Conservation (phyloP, 2,888 invertebrate species). For the Cephus sareptanus region DNA sequence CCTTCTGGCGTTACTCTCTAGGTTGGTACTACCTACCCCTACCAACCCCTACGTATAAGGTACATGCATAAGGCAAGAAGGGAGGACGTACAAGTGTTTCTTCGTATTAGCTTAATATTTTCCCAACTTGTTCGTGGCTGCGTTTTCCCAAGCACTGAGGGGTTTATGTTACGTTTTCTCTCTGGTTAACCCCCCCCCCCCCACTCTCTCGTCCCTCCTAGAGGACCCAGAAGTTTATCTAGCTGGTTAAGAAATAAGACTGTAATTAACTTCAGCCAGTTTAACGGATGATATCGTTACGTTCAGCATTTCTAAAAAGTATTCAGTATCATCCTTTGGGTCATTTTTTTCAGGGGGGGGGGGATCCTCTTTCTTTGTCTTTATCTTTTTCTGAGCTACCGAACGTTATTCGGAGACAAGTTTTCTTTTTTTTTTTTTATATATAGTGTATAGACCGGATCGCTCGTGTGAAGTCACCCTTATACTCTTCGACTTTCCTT, state of each 20-base stretch:
- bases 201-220: background rate
- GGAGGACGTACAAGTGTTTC: constrained; percentile 44
- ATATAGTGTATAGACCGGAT: constrained; percentile 8
- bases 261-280: background rate
- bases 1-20: constrained; percentile 39
- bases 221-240: background rate
- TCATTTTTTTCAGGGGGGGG: background rate
- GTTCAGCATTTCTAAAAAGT: background rate
- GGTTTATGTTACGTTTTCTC: background rate
- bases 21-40: constrained; percentile 7
- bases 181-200: background rate
- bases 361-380: background rate
- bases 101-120: constrained; percentile 39
- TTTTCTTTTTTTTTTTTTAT: constrained; percentile 19
- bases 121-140: constrained; percentile 16
- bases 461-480: constrained; percentile 13
- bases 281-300: background rate
- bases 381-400: background rate
- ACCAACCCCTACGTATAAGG: constrained; percentile 8
- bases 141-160: background rate
- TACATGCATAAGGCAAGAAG: constrained; percentile 16
- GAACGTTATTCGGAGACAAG: constrained; percentile 11
- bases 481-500: constrained; percentile 28
- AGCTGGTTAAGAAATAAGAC: background rate
- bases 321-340: background rate